Evolutionary conservation across 35 echinoderm and acorn worm species (phyloP), one percentile per base, ranked within the genome.

Genomic region (Diadema setosum): DNA sequence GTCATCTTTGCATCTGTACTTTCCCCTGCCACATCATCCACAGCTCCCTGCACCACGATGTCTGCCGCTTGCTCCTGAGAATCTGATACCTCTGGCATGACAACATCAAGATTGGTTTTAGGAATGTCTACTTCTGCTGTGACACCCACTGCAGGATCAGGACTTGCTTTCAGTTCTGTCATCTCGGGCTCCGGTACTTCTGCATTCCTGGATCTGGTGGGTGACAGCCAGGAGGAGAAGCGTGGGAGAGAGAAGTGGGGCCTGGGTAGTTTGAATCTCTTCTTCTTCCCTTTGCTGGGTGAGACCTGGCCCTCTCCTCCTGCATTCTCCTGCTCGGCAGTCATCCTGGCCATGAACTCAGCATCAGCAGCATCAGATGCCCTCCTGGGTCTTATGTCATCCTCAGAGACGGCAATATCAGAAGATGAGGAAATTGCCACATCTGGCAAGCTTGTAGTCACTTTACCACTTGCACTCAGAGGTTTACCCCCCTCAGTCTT

Each of bases 61-160:
- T 78, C 73, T 5, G 73, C 34, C 0, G 21, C 36, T 35, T 34
- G 44, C n/a, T 78, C 73, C 37, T 21, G 35, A 26, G 44, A 25
- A 9, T 21, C 73, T 42, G 73, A 42, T 9, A 78, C 73, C 40
- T 78, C 73, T 18, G 73, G 73, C 73, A 78, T 78, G 37, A 78
- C 73, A 78, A 78, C 73, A 78, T 78, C 73, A 33, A 78, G 40
- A 78, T 78, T 78, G 2, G 73, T 78, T 36, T 78, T 78, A 44
- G 73, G 73, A 9, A 78, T 78, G 40, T 78, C 73, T 42, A 41
- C 73, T 78, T 78, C 73, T 42, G 33, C 73, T 43, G 73, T 78
- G 73, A 78, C 12, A 36, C 44, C 73, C 14, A 42, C 18, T 17
- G 44, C 25, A n/a, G n/a, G n/a, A 25, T 78, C 35, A 16, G 44